phyloP scores from a whole-genome alignment of 2,797 vertebrate genomes.

The Pangasius larnaudii region DNA sequence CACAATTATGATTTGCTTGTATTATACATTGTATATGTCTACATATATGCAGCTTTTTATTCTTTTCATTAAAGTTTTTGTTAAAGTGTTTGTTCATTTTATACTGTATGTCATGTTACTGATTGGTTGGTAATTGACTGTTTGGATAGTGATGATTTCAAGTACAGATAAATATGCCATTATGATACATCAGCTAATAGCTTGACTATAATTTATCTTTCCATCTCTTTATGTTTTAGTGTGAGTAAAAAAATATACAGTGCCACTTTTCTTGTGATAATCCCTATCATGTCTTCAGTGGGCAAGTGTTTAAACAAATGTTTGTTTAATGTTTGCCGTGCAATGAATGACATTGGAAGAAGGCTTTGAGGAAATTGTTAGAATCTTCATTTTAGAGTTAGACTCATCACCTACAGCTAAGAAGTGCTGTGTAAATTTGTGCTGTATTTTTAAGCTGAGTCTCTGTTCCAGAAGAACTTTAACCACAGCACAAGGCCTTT shows the following conservation, averaged over 20 bases:
- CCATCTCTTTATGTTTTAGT: not conserved
- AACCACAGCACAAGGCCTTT: conserved; percentile 19
- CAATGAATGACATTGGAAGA: not conserved
- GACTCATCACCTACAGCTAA: not conserved
- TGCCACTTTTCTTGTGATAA: not conserved
- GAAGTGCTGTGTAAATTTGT: conserved; percentile 7
- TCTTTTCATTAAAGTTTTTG: not conserved
- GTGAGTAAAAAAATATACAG: not conserved
- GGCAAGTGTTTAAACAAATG: not conserved
- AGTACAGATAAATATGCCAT: conserved; percentile 9
- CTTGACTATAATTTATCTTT: not conserved
- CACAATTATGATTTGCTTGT: not conserved
- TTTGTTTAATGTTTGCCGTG: not conserved
- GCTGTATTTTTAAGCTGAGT: conserved; percentile 27
- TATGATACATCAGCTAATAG: not conserved
- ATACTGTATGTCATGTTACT: not conserved
- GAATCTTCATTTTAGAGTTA: not conserved
- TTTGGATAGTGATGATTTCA: not conserved
- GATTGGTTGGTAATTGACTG: conserved; percentile 7
- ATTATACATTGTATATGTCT: not conserved
- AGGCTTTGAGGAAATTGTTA: not conserved
- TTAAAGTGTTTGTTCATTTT: not conserved
- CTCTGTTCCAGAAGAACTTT: conserved; percentile 2
- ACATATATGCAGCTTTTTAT: not conserved
- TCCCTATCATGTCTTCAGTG: not conserved